A percentile compares a stretch with the other conserved stretches of the same genome.
These are phyloP conservation scores for Caenorhabditis zanzibari DNA, from an alignment of 2,888 invertebrate species.

Conservation along the genomic window DNA sequence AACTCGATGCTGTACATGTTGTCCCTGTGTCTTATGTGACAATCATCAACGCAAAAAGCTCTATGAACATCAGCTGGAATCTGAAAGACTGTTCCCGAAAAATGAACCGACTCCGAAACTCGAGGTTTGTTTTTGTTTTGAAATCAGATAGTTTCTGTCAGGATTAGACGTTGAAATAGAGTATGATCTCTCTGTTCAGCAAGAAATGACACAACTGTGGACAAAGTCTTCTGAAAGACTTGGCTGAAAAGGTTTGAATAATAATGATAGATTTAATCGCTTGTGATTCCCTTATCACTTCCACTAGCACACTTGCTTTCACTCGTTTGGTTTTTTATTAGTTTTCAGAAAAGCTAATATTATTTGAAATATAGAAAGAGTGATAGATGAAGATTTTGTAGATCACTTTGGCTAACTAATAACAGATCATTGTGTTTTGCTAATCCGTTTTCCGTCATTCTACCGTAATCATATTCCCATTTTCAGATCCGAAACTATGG, in stretches of 20 bases:
- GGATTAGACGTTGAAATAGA: neutral
- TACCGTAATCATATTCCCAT: neutral
- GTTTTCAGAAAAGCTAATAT: constrained; percentile 33
- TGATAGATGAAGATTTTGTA: constrained; percentile 43
- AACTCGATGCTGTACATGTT: constrained; percentile 48
- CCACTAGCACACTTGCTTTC: constrained; percentile 22
- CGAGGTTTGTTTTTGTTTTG: constrained; percentile 42
- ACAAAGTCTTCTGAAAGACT: constrained; percentile 53
- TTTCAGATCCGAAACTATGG: constrained; percentile 71
- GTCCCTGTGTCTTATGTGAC: constrained; percentile 48
- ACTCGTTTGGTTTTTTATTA: constrained; percentile 29
- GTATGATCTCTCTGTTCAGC: constrained; percentile 37
- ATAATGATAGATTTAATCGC: constrained; percentile 5
- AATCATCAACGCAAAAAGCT: constrained; percentile 56
- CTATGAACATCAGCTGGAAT: constrained; percentile 50
- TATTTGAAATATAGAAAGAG: constrained; percentile 15
- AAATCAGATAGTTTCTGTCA: neutral
- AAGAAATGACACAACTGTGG: constrained; percentile 64
- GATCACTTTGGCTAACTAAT: constrained; percentile 25
- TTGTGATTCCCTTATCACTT: constrained; percentile 42
- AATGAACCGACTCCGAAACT: constrained; percentile 56
- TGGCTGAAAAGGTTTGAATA: constrained; percentile 37
- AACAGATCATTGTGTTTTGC: constrained; percentile 31
- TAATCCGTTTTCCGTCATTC: neutral
- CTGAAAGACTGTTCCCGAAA: constrained; percentile 58